Evolutionary conservation across 2,888 invertebrate species (phyloP).

Genomic region (Phaedon cochleariae): DNA sequence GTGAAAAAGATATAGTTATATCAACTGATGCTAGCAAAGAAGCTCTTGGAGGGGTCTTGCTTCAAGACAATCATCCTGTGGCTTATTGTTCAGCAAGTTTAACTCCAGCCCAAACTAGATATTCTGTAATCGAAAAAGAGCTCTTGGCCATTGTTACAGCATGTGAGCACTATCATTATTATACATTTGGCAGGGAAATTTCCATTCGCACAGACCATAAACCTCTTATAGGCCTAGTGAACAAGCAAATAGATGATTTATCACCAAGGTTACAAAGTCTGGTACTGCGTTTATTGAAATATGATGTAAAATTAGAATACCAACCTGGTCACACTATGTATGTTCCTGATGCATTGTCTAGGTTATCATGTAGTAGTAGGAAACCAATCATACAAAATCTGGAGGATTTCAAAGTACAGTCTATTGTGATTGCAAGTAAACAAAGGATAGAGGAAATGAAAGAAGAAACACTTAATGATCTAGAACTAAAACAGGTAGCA

Average conservation of each 20-base stretch:
- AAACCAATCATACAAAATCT: not conserved
- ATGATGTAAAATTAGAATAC: slow-evolving; percentile 12
- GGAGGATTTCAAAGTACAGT: slow-evolving; percentile 6
- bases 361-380: not conserved
- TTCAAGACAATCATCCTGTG: slow-evolving; percentile 10
- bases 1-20: slow-evolving; percentile 6
- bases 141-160: not conserved
- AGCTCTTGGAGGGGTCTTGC: slow-evolving; percentile 3
- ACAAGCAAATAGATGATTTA: slow-evolving; percentile 15
- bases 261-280: slow-evolving; percentile 13
- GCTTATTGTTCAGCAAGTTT: not conserved
- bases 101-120: slow-evolving; percentile 4
- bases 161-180: slow-evolving; percentile 13
- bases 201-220: slow-evolving; percentile 6
- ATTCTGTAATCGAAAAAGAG: slow-evolving; percentile 10
- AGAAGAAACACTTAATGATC: slow-evolving; percentile 1
- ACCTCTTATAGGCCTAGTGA: slow-evolving; percentile 17
- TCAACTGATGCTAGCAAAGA: slow-evolving; percentile 8
- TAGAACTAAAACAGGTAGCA: not conserved
- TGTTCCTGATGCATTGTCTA: slow-evolving; percentile 9
- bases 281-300: slow-evolving; percentile 5
- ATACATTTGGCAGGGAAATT: slow-evolving; percentile 5
- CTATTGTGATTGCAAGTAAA: slow-evolving; percentile 9
- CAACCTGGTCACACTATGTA: slow-evolving; percentile 1
- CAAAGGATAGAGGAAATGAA: slow-evolving; percentile 7